Conservation (phyloP, 1,140 invertebrate genomes). For the Tenebrio molitor region DNA sequence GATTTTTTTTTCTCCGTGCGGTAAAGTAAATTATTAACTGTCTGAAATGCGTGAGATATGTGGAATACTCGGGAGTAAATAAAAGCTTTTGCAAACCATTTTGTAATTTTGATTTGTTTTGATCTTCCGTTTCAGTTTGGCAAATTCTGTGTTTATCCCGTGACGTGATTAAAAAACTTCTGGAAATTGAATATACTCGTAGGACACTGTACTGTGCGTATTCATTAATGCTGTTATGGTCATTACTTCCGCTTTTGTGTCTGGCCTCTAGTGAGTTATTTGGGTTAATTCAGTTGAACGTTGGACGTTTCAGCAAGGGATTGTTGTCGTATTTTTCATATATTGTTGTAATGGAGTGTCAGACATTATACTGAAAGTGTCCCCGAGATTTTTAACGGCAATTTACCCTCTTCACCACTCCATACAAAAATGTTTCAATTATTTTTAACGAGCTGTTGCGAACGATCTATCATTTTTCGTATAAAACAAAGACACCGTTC, state of each 20-base stretch:
- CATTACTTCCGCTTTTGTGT: conserved; percentile 5
- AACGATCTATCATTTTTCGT: conserved; percentile 34
- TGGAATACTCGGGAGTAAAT: too few relatives aligned
- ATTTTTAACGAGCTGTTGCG: conserved; percentile 33
- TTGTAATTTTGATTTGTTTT: too few relatives aligned
- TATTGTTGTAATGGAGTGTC: conserved; percentile 21
- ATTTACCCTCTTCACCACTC: conserved; percentile 37
- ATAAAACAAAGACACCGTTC: conserved; percentile 28
- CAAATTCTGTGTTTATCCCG: too few relatives aligned
- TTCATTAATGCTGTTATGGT: background rate
- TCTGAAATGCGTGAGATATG: too few relatives aligned
- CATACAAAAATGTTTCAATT: conserved; percentile 36
- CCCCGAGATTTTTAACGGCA: conserved; percentile 20
- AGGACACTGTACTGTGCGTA: too few relatives aligned
- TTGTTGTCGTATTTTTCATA: conserved; percentile 23
- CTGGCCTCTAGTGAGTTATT: background rate
- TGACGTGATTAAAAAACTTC: background rate
- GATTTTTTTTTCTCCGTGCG: too few relatives aligned
- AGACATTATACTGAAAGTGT: conserved; percentile 25
- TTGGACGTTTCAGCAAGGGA: conserved; percentile 1
- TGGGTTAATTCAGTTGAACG: conserved; percentile 15
- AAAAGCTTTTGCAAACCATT: too few relatives aligned
- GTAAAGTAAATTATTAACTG: too few relatives aligned
- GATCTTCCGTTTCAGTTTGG: too few relatives aligned
- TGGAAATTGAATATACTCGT: background rate